These are phyloP conservation scores for Zosterops hypoxanthus DNA, from an alignment of 2,113 vertebrate genomes.

Conservation along the genomic window DNA sequence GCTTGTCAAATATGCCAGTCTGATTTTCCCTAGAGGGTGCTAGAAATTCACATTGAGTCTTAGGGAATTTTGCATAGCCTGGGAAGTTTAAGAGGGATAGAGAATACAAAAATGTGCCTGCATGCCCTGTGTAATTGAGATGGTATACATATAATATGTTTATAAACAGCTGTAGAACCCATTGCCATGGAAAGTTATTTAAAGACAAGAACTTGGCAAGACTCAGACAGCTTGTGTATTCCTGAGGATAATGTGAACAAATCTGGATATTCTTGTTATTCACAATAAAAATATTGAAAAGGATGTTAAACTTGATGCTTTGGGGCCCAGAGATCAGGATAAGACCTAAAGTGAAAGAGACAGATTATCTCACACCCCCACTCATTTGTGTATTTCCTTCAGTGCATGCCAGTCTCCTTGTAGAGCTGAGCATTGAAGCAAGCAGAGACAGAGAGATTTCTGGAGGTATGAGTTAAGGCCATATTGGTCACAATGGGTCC, in stretches of 20 bases:
- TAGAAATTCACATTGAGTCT: conserved; percentile 32
- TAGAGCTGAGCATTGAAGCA: background rate
- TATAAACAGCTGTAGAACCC: conserved; percentile 47
- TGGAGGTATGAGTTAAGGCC: background rate
- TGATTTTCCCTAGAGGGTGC: conserved; percentile 39
- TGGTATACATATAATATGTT: conserved; percentile 29
- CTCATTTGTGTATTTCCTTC: background rate
- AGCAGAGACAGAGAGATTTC: background rate
- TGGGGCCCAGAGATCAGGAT: background rate
- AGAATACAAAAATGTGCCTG: background rate
- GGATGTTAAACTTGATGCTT: conserved; percentile 34
- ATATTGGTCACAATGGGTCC: background rate
- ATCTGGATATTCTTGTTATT: conserved; percentile 52
- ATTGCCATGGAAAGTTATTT: conserved; percentile 53
- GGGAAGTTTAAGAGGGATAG: background rate
- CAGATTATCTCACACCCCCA: background rate
- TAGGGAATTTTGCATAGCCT: conserved; percentile 5
- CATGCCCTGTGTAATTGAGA: conserved; percentile 21
- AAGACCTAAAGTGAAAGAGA: conserved; percentile 15
- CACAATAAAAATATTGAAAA: conserved; percentile 38
- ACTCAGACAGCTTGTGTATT: conserved; percentile 1
- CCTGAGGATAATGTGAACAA: conserved; percentile 56
- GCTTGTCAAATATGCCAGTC: conserved; percentile 31
- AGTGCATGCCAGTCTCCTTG: background rate
- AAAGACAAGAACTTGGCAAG: conserved; percentile 33